Base-by-base conservation (phyloP, 2,888 invertebrate species). In the Eudasyphora cyanicolor region DNA sequence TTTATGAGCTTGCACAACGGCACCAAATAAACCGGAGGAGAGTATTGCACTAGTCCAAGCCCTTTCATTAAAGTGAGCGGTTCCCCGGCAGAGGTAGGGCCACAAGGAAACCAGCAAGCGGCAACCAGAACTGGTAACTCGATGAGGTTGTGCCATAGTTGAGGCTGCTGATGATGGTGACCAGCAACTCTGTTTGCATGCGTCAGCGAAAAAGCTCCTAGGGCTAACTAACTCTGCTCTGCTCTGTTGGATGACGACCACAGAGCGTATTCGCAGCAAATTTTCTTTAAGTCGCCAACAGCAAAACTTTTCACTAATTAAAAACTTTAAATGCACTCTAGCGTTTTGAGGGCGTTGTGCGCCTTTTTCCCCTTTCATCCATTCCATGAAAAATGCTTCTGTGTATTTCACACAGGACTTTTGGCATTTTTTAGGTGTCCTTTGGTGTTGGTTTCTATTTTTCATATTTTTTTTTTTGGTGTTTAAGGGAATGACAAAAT, bases 201-300 rank as follows among this genome's bases (percentile, higher is more conserved):
- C 42, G 54, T 73, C 57, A 73, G 73, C 60, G 60, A 73, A 73
- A 60, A 42, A 27, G 35, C n/a, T 7, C 5, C 32, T n/a, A 35
- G 6, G 19, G 54, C 12, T 12, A 17, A 57, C 24, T 57, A 51
- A 32, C 51, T 21, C 6, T 24, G 51, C 24, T 29, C 35, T 24
- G 27, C n/a, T n/a, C n/a, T n/a, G n/a, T n/a, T n/a, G n/a, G n/a
- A n/a, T n/a, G n/a, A n/a, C n/a, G n/a, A n/a, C n/a, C n/a, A n/a
- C 67, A 21, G 67, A 38, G 67, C 21, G 42, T 67, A 67, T 67
- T 67, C 42, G 19, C 10, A 49, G 62, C 32, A 75, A 35, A 64
- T 75, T 74, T 74, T 75, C 75, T 75, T 75, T 14, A 64, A 75
- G 62, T 75, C 75, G 75, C 75, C 75, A 75, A 49, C 45, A 75